Evolutionary conservation across 2,888 invertebrate genomes (phyloP), one percentile per base, ranked within the genome.

Genomic region (Meta bourneti): DNA sequence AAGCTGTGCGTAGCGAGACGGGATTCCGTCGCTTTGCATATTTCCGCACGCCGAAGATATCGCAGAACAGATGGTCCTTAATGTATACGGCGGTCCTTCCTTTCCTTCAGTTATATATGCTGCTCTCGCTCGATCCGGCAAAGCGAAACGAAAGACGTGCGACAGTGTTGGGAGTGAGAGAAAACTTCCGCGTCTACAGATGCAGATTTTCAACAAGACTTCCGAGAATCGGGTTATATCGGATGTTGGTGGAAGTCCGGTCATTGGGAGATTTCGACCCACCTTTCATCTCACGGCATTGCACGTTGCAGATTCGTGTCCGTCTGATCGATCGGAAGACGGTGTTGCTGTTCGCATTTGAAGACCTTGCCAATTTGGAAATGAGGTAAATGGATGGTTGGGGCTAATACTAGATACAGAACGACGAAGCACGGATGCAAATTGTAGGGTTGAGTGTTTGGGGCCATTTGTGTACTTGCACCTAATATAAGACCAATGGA

Each of bases 1-100:
- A 91, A 90, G 90, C 90, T 90, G 90, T 90, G 90, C 79, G 20
- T 51, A 48, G 48, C 51, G 75, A 72, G 75, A 71, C n/a, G 54
- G n/a, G 88, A 80, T 89, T 78, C 78, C 16, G 20, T 83, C 88
- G 77, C 92, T 92, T 92, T 92, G 92, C 92, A 92, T 92, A 92
- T 92, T 89, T 77, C 81, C 72, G 61, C 13, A 83, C 20, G 20
- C 48, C 75, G 52, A 74, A 72, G 83, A 85, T 20, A 34, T 77
- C 34, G 34, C 34, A 34, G 34, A 78, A 89, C 92, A 92, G 92
- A 92, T 92, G 92, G 92, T 85, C 92, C 78, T 85, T 92, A 92
- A 92, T 92, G 92, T 92, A 89, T 92, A 92, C 89, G 81, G 74
- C 74, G 51, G 61, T 75, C 89, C 80, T 72, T 89, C 86, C 13